phyloP scores from a whole-genome alignment of 2,888 invertebrate species.

The Dusona sp. region DNA sequence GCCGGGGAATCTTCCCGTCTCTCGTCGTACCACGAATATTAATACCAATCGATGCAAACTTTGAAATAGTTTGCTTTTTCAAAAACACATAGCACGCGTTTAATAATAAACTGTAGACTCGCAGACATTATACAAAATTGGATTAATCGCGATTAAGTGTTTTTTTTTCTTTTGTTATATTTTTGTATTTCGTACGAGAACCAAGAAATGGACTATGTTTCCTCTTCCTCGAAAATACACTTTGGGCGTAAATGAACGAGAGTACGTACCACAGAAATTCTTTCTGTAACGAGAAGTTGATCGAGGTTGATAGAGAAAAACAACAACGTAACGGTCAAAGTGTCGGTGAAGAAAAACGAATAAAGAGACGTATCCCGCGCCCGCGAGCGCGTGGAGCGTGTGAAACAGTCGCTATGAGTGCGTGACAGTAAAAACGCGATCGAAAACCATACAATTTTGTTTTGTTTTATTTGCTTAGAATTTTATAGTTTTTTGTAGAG shows the following conservation, averaged over 20 bases:
- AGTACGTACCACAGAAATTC: slow-evolving; percentile 35
- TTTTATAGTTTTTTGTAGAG: slow-evolving; percentile 31
- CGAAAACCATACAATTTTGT: slow-evolving; percentile 52
- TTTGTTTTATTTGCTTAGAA: background rate
- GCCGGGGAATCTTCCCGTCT: slow-evolving; percentile 65
- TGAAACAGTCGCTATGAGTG: slow-evolving; percentile 78
- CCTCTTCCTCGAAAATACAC: background rate
- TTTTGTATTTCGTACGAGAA: background rate
- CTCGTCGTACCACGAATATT: slow-evolving; percentile 32
- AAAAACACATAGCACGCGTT: background rate
- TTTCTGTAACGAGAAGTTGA: slow-evolving; percentile 11
- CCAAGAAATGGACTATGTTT: slow-evolving; percentile 44
- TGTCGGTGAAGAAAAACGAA: slow-evolving; percentile 11
- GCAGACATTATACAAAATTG: background rate
- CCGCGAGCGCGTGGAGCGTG: slow-evolving; percentile 56
- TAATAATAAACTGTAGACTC: background rate
- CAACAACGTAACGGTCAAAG: background rate
- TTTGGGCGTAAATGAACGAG: slow-evolving; percentile 54
- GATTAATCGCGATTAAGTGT: slow-evolving; percentile 16
- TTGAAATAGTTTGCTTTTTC: background rate
- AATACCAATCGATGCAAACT: background rate
- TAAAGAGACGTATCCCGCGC: slow-evolving; percentile 50
- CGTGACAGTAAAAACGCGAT: slow-evolving; percentile 77
- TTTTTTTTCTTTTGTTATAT: background rate
- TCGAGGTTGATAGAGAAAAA: slow-evolving; percentile 1